Evolutionary conservation across 2,888 invertebrate species (phyloP).

Genomic region (Caenorhabditis sinica): DNA sequence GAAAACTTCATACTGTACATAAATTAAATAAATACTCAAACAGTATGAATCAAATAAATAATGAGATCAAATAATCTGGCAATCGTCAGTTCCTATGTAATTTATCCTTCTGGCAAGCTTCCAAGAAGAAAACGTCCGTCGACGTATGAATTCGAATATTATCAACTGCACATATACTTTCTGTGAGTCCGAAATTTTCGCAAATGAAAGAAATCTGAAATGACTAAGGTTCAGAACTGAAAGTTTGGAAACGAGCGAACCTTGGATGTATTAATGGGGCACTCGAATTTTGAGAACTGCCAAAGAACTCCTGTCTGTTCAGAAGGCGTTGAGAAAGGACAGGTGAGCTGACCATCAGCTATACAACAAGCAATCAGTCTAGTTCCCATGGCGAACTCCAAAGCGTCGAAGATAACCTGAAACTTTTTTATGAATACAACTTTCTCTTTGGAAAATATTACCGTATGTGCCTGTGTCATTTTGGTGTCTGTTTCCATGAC

Average conservation of each 20-base stretch:
- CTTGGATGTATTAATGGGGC: constrained; percentile 65
- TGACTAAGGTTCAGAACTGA: background rate
- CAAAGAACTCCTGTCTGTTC: constrained; percentile 68
- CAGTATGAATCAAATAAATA: constrained; percentile 15
- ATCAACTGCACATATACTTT: constrained; percentile 76
- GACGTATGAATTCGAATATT: constrained; percentile 76
- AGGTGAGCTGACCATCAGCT: constrained; percentile 54
- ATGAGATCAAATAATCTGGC: constrained; percentile 33
- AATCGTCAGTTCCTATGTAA: constrained; percentile 40
- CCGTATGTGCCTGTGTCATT: constrained; percentile 73
- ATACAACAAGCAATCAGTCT: constrained; percentile 73
- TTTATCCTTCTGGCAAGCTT: constrained; percentile 76
- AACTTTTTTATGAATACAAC: background rate
- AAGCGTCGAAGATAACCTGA: constrained; percentile 72
- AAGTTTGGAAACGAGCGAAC: background rate
- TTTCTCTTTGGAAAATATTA: constrained; percentile 19
- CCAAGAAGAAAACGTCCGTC: constrained; percentile 75
- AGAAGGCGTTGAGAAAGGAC: constrained; percentile 69
- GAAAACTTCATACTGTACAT: constrained; percentile 9
- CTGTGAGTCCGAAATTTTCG: constrained; percentile 75
- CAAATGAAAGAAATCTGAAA: constrained; percentile 79
- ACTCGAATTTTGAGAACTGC: constrained; percentile 74
- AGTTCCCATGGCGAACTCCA: constrained; percentile 68
- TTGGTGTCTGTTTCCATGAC: constrained; percentile 73
- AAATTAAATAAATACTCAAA: constrained; percentile 2